Evolutionary conservation across 2,113 vertebrate species (phyloP).

Genomic region (Istiophorus platypterus): DNA sequence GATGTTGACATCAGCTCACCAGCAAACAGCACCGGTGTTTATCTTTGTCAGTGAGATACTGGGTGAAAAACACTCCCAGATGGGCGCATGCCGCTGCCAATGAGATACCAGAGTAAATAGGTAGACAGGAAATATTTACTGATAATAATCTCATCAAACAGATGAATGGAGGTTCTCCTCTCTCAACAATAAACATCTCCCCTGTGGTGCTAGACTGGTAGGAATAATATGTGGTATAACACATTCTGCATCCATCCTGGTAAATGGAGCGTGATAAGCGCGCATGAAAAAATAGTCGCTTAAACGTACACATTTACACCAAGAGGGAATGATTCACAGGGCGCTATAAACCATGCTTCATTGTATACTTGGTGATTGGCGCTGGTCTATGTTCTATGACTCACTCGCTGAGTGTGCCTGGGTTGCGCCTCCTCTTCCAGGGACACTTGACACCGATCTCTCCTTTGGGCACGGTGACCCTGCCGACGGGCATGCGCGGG

Average conservation of each 20-base stretch:
- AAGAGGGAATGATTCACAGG: conserved; percentile 8
- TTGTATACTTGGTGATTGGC: conserved; percentile 19
- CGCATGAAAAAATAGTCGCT: not conserved
- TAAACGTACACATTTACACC: conserved; percentile 2
- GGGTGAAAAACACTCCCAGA: conserved; percentile 75
- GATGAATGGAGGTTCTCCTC: conserved; percentile 53
- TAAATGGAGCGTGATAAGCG: conserved; percentile 15
- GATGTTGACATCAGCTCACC: conserved; percentile 68
- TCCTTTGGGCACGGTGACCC: conserved; percentile 38
- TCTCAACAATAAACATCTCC: conserved; percentile 48
- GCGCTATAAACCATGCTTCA: conserved; percentile 19
- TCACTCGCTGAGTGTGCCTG: conserved; percentile 2
- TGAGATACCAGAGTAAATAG: conserved; percentile 74
- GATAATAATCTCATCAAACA: conserved; percentile 80
- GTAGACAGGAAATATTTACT: conserved; percentile 74
- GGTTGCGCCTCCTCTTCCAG: conserved; percentile 19
- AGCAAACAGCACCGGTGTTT: conserved; percentile 78
- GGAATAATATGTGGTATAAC: not conserved
- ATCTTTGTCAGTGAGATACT: conserved; percentile 65
- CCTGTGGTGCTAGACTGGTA: conserved; percentile 6
- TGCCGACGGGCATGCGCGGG: not conserved
- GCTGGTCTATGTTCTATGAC: conserved; percentile 13
- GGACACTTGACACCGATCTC: conserved; percentile 45
- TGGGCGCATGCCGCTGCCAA: conserved; percentile 61
- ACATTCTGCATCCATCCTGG: conserved; percentile 1